Conservation (phyloP, 2,797 vertebrate genomes). For the Chaunax sp. region DNA sequence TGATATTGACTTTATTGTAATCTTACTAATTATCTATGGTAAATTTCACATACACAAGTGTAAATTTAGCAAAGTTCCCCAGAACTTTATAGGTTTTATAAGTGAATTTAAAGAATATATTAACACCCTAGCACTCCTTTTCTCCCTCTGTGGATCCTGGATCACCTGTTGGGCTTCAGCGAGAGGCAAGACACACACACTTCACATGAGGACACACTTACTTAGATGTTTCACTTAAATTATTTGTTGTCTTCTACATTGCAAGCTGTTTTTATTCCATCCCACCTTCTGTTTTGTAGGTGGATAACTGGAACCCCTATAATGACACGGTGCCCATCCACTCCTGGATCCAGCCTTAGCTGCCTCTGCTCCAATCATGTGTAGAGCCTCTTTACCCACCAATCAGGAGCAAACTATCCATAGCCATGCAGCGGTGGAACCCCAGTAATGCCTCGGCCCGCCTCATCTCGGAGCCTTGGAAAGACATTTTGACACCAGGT, state of each 20-base stretch:
- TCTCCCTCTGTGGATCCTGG: slow-evolving; percentile 92
- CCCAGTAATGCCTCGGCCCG: slow-evolving; percentile 95
- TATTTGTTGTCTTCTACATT: neutral
- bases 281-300: slow-evolving; percentile 76
- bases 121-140: too few species aligned
- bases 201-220: neutral
- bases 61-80: too few species aligned
- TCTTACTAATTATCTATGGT: too few species aligned
- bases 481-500: slow-evolving; percentile 94
- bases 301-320: slow-evolving; percentile 96
- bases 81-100: too few species aligned
- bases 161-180: slow-evolving; percentile 93
- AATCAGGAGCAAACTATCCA: slow-evolving; percentile 95
- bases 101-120: too few species aligned
- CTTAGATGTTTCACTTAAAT: neutral
- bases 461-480: slow-evolving; percentile 98
- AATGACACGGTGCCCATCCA: slow-evolving; percentile 98
- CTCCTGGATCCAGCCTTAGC: slow-evolving; percentile 98
- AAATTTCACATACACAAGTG: too few species aligned
- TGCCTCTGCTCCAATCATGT: slow-evolving; percentile 92
- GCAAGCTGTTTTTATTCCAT: neutral
- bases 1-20: too few species aligned
- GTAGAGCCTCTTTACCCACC: slow-evolving; percentile 95
- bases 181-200: slow-evolving; percentile 84
- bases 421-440: slow-evolving; percentile 96